Conservation (phyloP, 2,113 vertebrate genomes). For the Rhynchopsitta pachyrhyncha region DNA sequence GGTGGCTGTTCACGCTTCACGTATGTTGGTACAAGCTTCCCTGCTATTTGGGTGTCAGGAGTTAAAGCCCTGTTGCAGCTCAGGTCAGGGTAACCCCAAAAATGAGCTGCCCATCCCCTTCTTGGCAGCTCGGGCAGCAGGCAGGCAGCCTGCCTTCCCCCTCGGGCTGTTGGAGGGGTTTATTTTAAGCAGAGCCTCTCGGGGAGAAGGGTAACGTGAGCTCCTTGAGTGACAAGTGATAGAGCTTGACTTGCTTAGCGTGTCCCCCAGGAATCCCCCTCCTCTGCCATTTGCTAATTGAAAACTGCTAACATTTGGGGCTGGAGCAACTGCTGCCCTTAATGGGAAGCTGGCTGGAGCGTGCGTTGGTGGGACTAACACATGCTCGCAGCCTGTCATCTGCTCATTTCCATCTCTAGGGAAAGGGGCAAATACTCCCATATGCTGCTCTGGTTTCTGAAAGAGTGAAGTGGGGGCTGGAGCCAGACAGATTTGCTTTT, state of each 20-base stretch:
- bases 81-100: background rate
- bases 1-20: accelerated
- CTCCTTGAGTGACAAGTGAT: constrained; percentile 52
- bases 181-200: constrained; percentile 31
- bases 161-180: background rate
- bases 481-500: constrained; percentile 46
- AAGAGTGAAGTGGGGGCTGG: constrained; percentile 26
- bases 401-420: constrained; percentile 37
- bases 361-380: constrained; percentile 31
- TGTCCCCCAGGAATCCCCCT: constrained; percentile 55
- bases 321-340: constrained; percentile 46
- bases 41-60: background rate
- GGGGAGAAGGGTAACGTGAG: constrained; percentile 21
- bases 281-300: constrained; percentile 66
- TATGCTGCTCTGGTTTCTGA: constrained; percentile 40
- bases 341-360: constrained; percentile 42
- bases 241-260: constrained; percentile 26
- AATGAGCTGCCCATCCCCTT: background rate
- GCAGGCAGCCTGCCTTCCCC: background rate
- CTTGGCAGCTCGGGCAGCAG: background rate
- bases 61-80: background rate
- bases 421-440: constrained; percentile 58
- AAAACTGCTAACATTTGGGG: constrained; percentile 61
- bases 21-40: background rate
- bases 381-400: constrained; percentile 53